Base-by-base conservation (phyloP, 2,888 invertebrate species). In the Mongoloraphidia duomilia region DNA sequence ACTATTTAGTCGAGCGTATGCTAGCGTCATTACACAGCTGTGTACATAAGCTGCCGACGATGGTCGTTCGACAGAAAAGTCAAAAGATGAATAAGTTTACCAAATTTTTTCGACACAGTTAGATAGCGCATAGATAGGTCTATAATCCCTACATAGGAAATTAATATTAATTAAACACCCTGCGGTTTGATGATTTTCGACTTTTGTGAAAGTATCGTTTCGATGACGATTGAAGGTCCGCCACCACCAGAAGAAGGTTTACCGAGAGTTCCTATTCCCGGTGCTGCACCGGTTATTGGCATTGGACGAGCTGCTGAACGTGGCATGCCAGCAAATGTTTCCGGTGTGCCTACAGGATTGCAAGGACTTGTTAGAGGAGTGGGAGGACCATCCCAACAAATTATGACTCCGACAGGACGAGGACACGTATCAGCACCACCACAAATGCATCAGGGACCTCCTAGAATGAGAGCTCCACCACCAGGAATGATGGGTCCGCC, bases 151-250 rank as follows among this genome's bases (percentile, higher is more conserved):
- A n/a, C n/a, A n/a, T n/a, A n/a, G n/a, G n/a, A n/a, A n/a, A n/a
- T n/a, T n/a, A n/a, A n/a, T n/a, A n/a, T n/a, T n/a, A n/a, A n/a
- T n/a, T n/a, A n/a, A n/a, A n/a, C n/a, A n/a, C n/a, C n/a, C n/a
- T n/a, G n/a, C n/a, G n/a, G n/a, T n/a, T n/a, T n/a, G n/a, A n/a
- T n/a, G n/a, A n/a, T n/a, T n/a, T n/a, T n/a, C n/a, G n/a, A n/a
- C n/a, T n/a, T n/a, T n/a, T n/a, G 96, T 5, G 96, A 98, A 68
- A 95, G 95, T 62, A 93, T 98, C 51, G 97, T 98, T 2, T 96
- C 97, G 0, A 74, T 99, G 61, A 97, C 97, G 0, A 95, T 98
- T 0, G 98, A 98, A 74, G 98, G 98, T 4, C 96, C 97, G 2
- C 98, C 98, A 38, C 95, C 96, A 50, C 91, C 93, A 34, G 96